Base-by-base conservation (phyloP, 2,113 vertebrate species). In the Scortum barcoo region DNA sequence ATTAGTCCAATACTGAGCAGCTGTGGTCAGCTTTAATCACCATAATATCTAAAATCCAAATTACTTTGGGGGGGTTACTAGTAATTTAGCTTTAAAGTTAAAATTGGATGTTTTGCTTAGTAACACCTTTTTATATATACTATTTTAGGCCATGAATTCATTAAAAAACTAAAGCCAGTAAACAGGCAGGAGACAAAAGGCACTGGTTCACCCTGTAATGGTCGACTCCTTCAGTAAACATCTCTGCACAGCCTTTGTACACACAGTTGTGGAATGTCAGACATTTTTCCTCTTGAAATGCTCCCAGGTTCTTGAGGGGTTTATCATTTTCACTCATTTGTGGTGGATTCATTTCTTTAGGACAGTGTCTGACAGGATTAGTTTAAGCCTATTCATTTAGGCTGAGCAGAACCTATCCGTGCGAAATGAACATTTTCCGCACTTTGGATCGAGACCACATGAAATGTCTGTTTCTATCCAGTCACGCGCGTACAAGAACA, bases 361-460 rank as follows among this genome's bases (percentile, higher is more conserved):
- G 50, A 62, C 71, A 74, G 66, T 75, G 28, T 77, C 63, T 80
- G 80, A 82, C 75, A 76, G 83, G 88, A 84, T 90, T 89, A 75
- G 50, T 77, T 60, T 72, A 88, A 86, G 78, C 78, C 85, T 84
- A 36, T 89, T 85, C 42, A 76, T 77, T 85, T 70, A 57, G 68
- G 58, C 53, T 60, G 57, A 89, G 84, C 91, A 86, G 66, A 88
- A 83, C 83, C 81, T 83, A 56, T 48, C 62, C 33, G 54, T 83
- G 78, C 16, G 24, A 84, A 89, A 90, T 89, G 61, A 79, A 73
- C 72, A 60, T 89, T 84, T 78, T 86, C 72, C 40, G 24, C 81
- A 77, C 74, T 75, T 80, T 17, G 36, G 46, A 58, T 68, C 0
- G 13, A 85, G 68, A 75, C 66, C 84, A 53, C 56, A 78, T 46